Percentiles rank a stretch among this genome's conserved stretches.
Evolutionary conservation across 2,113 vertebrate genomes (phyloP).

Genomic region (Lanius ludovicianus): DNA sequence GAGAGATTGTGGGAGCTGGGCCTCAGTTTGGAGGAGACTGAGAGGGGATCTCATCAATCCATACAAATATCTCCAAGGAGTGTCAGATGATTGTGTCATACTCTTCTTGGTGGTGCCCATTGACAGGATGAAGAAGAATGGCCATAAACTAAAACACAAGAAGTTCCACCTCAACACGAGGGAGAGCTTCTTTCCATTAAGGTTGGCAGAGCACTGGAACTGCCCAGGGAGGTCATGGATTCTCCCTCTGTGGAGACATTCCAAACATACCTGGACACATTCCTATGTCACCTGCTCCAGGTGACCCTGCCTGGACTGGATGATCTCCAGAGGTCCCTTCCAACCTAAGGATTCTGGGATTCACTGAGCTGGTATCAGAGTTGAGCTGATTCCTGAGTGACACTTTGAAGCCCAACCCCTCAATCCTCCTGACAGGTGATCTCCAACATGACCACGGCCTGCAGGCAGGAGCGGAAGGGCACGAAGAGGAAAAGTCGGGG

Average conservation of each 20-base stretch:
- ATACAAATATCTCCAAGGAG: not conserved
- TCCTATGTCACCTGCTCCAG: not conserved
- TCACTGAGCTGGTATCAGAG: accelerated
- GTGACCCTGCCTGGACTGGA: not conserved
- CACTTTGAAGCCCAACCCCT: not conserved
- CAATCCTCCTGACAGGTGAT: slow-evolving; percentile 74
- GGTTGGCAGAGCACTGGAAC: not conserved
- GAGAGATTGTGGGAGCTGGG: not conserved
- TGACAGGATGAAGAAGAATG: not conserved
- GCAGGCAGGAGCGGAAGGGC: slow-evolving; percentile 80
- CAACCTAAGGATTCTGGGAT: not conserved
- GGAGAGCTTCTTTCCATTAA: not conserved
- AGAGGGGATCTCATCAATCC: not conserved
- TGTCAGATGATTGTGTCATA: not conserved
- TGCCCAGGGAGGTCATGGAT: not conserved
- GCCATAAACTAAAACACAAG: not conserved
- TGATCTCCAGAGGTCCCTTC: not conserved
- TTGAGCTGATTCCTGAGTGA: not conserved
- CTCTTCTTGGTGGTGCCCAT: not conserved
- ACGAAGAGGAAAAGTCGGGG: slow-evolving; percentile 71
- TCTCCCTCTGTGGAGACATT: not conserved
- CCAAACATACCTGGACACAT: not conserved
- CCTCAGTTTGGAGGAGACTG: not conserved
- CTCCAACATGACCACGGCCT: slow-evolving; percentile 81
- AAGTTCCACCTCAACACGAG: not conserved